Conservation (phyloP, 2,113 vertebrate genomes). For the Ahaetulla prasina region DNA sequence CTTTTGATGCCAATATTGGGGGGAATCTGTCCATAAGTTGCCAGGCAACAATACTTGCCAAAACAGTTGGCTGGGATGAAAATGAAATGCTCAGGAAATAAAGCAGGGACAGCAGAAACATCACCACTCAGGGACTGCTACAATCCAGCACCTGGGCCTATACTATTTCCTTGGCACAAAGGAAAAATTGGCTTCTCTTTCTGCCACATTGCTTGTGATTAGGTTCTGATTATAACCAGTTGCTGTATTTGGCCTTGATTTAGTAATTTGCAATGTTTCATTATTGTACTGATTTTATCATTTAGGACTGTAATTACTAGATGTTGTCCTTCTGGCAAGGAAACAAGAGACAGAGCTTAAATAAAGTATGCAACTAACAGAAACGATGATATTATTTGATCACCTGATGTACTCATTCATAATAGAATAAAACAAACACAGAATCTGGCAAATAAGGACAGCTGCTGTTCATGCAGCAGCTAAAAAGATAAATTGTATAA, state of each 20-base stretch:
- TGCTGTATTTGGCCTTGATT: neutral
- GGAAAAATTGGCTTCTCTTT: neutral
- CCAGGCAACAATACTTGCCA: neutral
- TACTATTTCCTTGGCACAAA: neutral
- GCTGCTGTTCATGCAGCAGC: neutral
- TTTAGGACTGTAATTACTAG: neutral
- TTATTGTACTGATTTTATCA: neutral
- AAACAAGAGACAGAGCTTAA: neutral
- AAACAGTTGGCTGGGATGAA: neutral
- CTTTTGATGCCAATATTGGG: neutral
- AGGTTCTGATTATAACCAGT: neutral
- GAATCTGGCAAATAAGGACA: neutral
- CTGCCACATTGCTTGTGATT: neutral
- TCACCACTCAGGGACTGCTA: neutral
- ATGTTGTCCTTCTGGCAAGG: neutral
- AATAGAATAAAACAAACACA: neutral
- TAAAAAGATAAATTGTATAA: neutral
- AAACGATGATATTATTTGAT: neutral
- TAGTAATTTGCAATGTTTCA: neutral
- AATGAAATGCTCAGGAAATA: neutral
- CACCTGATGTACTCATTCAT: neutral
- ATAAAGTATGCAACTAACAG: neutral
- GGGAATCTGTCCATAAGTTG: neutral
- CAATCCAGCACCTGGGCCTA: neutral
- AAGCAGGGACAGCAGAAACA: neutral